Conservation (phyloP, 2,888 invertebrate genomes). For the Halocaridina rubra region DNA sequence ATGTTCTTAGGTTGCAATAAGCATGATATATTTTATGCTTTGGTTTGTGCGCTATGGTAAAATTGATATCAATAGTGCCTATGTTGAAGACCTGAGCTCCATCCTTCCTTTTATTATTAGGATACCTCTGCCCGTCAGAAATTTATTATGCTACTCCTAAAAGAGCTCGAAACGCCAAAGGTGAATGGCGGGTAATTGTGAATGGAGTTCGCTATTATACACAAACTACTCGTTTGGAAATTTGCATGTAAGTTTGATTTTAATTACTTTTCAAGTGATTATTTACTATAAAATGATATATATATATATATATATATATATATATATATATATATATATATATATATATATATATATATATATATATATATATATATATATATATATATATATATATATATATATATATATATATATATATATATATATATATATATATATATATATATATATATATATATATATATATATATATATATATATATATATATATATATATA, state of each 20-base stretch:
- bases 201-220: conserved; percentile 37
- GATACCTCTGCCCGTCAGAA: conserved; percentile 29
- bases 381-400: not conserved
- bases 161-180: conserved; percentile 39
- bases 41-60: too few relatives aligned
- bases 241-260: conserved; percentile 22
- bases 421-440: not conserved
- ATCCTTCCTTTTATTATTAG: too few relatives aligned
- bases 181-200: conserved; percentile 57
- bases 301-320: not conserved
- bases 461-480: not conserved
- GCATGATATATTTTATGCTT: too few relatives aligned
- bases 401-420: not conserved
- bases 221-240: conserved; percentile 52
- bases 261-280: too few relatives aligned
- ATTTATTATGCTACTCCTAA: conserved; percentile 4
- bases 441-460: not conserved
- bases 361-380: not conserved
- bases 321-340: not conserved
- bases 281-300: too few relatives aligned
- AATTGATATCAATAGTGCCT: too few relatives aligned
- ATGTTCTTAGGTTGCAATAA: too few relatives aligned
- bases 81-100: too few relatives aligned
- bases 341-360: not conserved
- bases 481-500: not conserved